Evolutionary conservation across 92 coral and sea anemone species (phyloP).

Genomic region (Parazoanthus atlanticus): DNA sequence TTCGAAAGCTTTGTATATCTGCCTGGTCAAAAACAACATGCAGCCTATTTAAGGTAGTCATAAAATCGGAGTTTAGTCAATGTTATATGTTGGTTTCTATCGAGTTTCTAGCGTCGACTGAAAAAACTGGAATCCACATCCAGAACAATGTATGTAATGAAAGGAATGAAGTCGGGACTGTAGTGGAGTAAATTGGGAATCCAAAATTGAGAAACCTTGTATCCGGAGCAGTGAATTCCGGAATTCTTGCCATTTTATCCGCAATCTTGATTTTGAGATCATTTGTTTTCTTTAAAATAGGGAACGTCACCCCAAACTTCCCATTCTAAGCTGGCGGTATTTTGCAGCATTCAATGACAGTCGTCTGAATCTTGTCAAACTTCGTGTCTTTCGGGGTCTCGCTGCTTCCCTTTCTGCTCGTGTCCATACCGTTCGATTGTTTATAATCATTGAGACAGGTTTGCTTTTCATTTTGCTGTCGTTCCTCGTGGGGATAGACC

Average conservation of each 20-base stretch:
- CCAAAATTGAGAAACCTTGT: too few species aligned
- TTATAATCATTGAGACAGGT: conserved; percentile 10
- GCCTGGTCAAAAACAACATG: too few species aligned
- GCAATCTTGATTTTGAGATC: too few species aligned
- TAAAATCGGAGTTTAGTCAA: too few species aligned
- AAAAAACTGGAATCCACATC: neutral
- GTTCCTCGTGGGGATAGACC: conserved; percentile 30
- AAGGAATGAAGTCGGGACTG: neutral
- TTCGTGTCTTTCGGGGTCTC: neutral
- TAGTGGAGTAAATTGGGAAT: too few species aligned
- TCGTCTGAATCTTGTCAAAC: neutral
- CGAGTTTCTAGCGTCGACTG: neutral
- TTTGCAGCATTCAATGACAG: conserved; percentile 18
- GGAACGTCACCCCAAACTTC: neutral
- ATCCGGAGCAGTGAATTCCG: too few species aligned
- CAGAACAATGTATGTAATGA: neutral
- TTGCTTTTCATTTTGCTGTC: neutral
- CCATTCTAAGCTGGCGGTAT: neutral
- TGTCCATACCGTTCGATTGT: neutral
- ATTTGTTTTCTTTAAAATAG: neutral
- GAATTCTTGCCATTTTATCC: too few species aligned
- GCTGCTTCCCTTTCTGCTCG: neutral
- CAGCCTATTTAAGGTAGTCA: neutral
- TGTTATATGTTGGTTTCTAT: neutral
- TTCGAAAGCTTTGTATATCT: too few species aligned